A percentile compares a stretch with the other conserved stretches of the same genome.
These are phyloP conservation scores for Lochmaea crataegi DNA, from an alignment of 2,888 invertebrate species.

Conservation along the genomic window DNA sequence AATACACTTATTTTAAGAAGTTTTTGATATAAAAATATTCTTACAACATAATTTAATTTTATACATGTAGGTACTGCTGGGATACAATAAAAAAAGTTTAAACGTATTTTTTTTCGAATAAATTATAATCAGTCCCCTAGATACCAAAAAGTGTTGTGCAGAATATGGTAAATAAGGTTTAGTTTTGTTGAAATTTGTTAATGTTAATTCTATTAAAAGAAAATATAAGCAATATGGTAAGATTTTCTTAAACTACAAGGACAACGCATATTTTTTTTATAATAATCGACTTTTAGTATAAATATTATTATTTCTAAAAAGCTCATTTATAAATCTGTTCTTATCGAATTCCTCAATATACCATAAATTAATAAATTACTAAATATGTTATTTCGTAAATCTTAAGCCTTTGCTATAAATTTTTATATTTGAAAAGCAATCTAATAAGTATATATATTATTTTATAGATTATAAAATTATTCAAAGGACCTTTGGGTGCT, in stretches of 20 bases:
- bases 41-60: background rate
- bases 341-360: background rate
- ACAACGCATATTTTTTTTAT: too few relatives aligned
- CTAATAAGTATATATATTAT: background rate
- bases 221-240: too few relatives aligned
- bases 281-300: too few relatives aligned
- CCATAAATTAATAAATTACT: background rate
- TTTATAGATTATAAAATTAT: background rate
- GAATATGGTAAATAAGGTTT: too few relatives aligned
- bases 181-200: too few relatives aligned
- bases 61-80: too few relatives aligned
- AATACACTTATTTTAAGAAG: constrained; percentile 19
- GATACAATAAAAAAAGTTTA: too few relatives aligned
- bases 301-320: background rate
- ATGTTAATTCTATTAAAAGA: too few relatives aligned
- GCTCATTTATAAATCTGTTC: background rate
- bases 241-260: too few relatives aligned
- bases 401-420: background rate
- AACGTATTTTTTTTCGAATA: too few relatives aligned
- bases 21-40: background rate
- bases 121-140: too few relatives aligned
- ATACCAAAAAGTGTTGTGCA: too few relatives aligned
- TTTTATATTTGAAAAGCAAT: background rate
- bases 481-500: background rate
- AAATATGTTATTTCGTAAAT: background rate